These are phyloP conservation scores for Campylomormyrus numenius DNA, from an alignment of 2,113 vertebrate genomes.

Conservation along the genomic window DNA sequence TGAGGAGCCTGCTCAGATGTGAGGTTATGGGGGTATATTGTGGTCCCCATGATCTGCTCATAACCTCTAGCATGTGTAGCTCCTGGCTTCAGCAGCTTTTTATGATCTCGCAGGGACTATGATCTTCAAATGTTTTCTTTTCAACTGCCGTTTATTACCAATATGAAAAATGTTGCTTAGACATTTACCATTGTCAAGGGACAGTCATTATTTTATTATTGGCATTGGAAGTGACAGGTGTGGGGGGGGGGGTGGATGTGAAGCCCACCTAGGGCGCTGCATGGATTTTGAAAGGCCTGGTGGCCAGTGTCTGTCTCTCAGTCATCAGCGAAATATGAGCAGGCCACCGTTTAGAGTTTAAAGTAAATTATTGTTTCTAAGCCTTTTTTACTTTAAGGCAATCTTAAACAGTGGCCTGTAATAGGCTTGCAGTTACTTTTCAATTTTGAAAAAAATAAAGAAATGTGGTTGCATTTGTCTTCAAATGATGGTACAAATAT, in stretches of 20 bases:
- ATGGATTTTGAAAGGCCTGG: background rate
- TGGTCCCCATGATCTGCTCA: background rate
- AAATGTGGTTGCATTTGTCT: background rate
- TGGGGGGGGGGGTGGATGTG: background rate
- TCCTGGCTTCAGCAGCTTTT: background rate
- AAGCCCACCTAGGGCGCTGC: background rate
- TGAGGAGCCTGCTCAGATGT: background rate
- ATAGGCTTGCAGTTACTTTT: background rate
- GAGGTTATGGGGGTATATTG: background rate
- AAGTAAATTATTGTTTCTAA: constrained; percentile 3
- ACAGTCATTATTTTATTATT: background rate
- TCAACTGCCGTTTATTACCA: background rate
- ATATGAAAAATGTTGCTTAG: background rate
- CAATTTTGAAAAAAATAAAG: background rate
- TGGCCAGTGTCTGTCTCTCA: background rate
- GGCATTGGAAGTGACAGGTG: background rate
- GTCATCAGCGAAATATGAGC: background rate
- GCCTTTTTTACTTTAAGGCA: background rate
- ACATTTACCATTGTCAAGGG: constrained; percentile 1
- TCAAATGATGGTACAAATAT: background rate
- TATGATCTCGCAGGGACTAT: background rate
- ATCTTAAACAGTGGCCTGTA: background rate
- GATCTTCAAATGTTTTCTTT: background rate
- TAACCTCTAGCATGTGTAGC: background rate
- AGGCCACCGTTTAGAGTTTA: background rate